A percentile compares a stretch with the other conserved stretches of the same genome.
phyloP scores from a whole-genome alignment of 2,888 invertebrate species.

The Aleiodes leptofemur region DNA sequence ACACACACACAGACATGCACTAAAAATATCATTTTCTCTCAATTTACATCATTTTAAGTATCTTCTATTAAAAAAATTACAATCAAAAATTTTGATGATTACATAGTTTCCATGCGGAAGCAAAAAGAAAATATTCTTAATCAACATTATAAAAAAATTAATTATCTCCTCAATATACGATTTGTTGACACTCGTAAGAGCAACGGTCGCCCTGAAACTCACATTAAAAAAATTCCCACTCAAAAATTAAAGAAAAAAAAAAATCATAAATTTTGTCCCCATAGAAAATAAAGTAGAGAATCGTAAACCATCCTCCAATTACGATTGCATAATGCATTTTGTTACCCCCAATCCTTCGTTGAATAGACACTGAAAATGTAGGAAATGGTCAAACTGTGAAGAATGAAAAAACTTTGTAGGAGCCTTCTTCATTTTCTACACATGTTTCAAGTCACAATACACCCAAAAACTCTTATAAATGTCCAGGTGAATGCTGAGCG shows the following conservation, averaged over 20 bases:
- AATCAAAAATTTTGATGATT: too few species aligned
- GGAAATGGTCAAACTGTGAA: not conserved
- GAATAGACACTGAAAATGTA: slow-evolving; percentile 12
- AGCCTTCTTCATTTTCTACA: slow-evolving; percentile 15
- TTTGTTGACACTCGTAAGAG: slow-evolving; percentile 16
- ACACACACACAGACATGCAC: too few species aligned
- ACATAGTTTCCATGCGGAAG: too few species aligned
- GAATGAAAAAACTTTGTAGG: not conserved
- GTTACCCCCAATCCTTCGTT: slow-evolving; percentile 25
- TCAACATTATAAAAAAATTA: not conserved
- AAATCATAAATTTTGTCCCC: slow-evolving; percentile 6
- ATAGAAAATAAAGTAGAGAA: not conserved
- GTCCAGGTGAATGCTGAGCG: slow-evolving; percentile 12
- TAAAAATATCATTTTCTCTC: too few species aligned
- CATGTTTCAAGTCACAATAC: slow-evolving; percentile 25
- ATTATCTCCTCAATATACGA: not conserved
- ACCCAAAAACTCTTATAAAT: slow-evolving; percentile 2
- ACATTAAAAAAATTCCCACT: not conserved
- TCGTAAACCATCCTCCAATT: slow-evolving; percentile 36
- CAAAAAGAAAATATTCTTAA: too few species aligned
- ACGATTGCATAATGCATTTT: slow-evolving; percentile 7
- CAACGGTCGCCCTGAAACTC: not conserved
- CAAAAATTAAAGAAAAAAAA: slow-evolving; percentile 14
- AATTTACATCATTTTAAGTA: too few species aligned
- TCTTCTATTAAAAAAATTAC: too few species aligned